Evolutionary conservation across 1,140 invertebrate species (phyloP).

Genomic region (Brachionus paranguensis): DNA sequence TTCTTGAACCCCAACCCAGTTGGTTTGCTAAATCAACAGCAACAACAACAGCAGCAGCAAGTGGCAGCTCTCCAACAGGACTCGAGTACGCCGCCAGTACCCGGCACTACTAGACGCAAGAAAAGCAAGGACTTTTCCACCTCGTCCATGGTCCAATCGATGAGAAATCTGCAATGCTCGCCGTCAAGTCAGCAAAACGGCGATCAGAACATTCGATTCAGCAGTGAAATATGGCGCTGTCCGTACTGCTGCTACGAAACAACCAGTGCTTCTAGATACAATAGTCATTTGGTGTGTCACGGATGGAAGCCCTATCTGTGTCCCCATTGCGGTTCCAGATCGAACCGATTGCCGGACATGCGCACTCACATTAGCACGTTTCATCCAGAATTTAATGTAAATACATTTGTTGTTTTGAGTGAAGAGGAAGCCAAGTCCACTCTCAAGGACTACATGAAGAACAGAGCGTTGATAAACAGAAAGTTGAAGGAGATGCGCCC

Average conservation of each 20-base stretch:
- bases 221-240: constrained; percentile 39
- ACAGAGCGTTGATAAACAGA: constrained; percentile 24
- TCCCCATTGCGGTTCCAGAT: constrained; percentile 35
- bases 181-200: constrained; percentile 4
- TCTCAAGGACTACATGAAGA: constrained; percentile 38
- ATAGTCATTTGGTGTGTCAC: constrained; percentile 40
- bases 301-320: constrained; percentile 39
- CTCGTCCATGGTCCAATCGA: background rate
- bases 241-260: constrained; percentile 40
- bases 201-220: constrained; percentile 28
- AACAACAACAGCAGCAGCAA: constrained; percentile 12
- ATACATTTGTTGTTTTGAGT: constrained; percentile 40
- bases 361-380: constrained; percentile 36
- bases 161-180: constrained; percentile 31
- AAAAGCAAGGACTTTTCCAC: constrained; percentile 12
- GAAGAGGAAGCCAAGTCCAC: constrained; percentile 37
- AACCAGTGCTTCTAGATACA: constrained; percentile 35
- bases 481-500: constrained; percentile 38
- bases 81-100: background rate
- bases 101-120: background rate
- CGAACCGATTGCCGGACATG: constrained; percentile 36
- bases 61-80: background rate
- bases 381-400: constrained; percentile 40
- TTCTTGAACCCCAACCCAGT: background rate
- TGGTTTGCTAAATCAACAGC: background rate